Evolutionary conservation across 2,113 vertebrate genomes (phyloP).

Genomic region (Heterotilapia buettikoferi): DNA sequence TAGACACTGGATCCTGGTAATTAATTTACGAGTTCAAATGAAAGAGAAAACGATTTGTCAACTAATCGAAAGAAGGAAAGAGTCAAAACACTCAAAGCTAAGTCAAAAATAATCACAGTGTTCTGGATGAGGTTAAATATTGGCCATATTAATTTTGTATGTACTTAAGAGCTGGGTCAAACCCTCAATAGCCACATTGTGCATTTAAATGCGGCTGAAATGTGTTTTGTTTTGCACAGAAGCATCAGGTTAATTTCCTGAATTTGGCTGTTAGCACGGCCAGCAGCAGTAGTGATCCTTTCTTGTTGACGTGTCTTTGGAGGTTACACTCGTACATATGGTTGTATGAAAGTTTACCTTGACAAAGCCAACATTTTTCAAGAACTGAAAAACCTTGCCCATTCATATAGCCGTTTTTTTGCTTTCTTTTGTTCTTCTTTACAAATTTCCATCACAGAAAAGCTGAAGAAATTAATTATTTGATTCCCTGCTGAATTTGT

Average conservation of each 20-base stretch:
- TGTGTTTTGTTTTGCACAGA: not conserved
- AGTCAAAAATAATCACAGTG: no score
- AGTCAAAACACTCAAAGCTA: no score
- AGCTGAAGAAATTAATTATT: not conserved
- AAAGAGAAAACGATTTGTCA: no score
- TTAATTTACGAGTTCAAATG: no score
- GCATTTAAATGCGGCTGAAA: no score
- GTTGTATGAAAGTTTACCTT: not conserved
- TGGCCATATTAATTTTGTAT: no score
- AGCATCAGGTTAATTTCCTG: not conserved
- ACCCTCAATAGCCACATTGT: no score
- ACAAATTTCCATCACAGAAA: not conserved
- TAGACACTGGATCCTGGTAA: no score
- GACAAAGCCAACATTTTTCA: not conserved
- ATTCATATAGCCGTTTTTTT: rapidly evolving
- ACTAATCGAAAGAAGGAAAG: no score
- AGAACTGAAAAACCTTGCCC: not conserved
- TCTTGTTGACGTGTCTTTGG: not conserved
- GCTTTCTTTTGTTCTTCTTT: not conserved
- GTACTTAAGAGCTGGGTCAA: no score
- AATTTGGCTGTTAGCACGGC: not conserved
- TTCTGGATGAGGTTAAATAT: no score
- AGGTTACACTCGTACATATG: not conserved
- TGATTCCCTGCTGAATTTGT: not conserved
- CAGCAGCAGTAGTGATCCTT: not conserved